phyloP scores from a whole-genome alignment of 2,888 invertebrate genomes.

The Cinara cedri region DNA sequence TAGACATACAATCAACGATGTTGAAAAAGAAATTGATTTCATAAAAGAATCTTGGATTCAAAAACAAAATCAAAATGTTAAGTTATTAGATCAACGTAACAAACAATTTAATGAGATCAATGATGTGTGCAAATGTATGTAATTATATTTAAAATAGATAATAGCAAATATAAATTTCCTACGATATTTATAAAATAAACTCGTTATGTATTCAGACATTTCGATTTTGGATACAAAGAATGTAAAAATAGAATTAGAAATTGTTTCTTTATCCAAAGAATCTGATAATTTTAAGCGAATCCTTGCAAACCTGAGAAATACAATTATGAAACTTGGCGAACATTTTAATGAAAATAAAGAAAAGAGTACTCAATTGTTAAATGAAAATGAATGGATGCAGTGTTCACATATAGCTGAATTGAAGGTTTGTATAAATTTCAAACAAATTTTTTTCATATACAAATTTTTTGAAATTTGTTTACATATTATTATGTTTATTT shows the following conservation, averaged over 20 bases:
- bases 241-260: slow-evolving; percentile 71
- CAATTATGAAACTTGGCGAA: slow-evolving; percentile 66
- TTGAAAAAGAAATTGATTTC: slow-evolving; percentile 70
- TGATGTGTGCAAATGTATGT: slow-evolving; percentile 73
- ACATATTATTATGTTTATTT: too few relatives aligned
- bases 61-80: slow-evolving; percentile 75
- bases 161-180: not conserved
- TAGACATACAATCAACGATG: slow-evolving; percentile 65
- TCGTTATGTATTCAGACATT: slow-evolving; percentile 63
- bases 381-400: slow-evolving; percentile 63
- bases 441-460: too few relatives aligned
- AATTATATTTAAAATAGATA: not conserved
- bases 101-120: slow-evolving; percentile 73
- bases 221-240: slow-evolving; percentile 76
- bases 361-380: slow-evolving; percentile 67
- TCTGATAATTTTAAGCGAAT: slow-evolving; percentile 67
- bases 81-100: slow-evolving; percentile 73
- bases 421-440: not conserved
- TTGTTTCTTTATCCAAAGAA: slow-evolving; percentile 60
- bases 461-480: too few relatives aligned
- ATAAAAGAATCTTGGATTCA: slow-evolving; percentile 79
- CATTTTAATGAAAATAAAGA: slow-evolving; percentile 66
- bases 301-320: slow-evolving; percentile 68
- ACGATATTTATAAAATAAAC: not conserved
- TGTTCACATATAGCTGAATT: slow-evolving; percentile 8